Evolutionary conservation across 2,888 invertebrate species (phyloP), one percentile per base, ranked within the genome.

Genomic region (Ommatoiulus sabulosus): DNA sequence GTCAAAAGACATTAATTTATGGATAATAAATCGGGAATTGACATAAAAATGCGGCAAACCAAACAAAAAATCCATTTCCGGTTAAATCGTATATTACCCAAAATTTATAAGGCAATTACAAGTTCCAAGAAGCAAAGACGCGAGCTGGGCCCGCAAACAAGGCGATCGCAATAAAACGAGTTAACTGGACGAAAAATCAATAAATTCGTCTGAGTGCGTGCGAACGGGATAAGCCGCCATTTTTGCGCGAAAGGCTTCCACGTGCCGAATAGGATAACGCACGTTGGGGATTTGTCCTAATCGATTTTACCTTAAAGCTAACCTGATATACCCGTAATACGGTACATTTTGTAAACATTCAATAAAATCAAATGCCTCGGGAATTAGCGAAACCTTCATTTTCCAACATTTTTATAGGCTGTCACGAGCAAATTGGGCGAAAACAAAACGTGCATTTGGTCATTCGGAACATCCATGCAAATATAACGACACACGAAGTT

Each of bases 291-390:
- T 72, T 72, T 72, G 8, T 72, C 72, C 72, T 72, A 72, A 72
- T 72, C 24, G 72, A 72, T 72, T 72, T 20, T 72, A 72, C 24
- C n/a, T 63, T 63, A 63, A 63, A 63, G 63, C 63, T 63, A 63
- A 63, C 72, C 72, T 8, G 72, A 72, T 24, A 72, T 24, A n/a
- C n/a, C 72, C 24, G 24, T 72, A 72, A 72, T 72, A 20, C 24
- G 72, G 20, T 20, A 72, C 72, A 72, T 72, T 20, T 20, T 72
- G 72, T 72, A 72, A 72, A 72, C 72, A 72, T 72, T 24, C 72
- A 72, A 72, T 72, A n/a, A 72, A 72, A 72, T 72, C 72, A 72
- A 72, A 72, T 24, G 72, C 72, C 24, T 72, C 20, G 72, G 52
- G 72, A 24, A 72, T 17, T 24, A 24, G 72, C 3, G 3, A 72